Base-by-base conservation (phyloP, 2,888 invertebrate species). In the Idaea straminata region DNA sequence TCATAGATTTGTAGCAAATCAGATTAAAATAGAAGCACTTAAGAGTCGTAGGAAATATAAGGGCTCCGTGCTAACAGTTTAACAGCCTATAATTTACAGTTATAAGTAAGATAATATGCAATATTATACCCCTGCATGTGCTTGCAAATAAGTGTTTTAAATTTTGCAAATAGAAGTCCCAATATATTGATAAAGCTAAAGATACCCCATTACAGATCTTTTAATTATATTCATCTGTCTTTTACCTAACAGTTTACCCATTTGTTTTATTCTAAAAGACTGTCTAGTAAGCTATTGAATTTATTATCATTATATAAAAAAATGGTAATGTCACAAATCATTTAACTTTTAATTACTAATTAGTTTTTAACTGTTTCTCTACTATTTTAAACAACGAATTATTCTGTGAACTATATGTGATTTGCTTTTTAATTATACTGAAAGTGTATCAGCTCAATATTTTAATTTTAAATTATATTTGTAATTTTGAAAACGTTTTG, bases 201-300 rank as follows among this genome's bases (percentile, higher is more conserved):
- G 25, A 5, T 36, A 36, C 36, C 10, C 6, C 36, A 10, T 10
- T 10, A 1, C 10, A 36, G 36, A 36, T 7, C 0, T 36, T 36
- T 36, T 5, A 36, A 36, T 36, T 10, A 36, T 5, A 36, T 36
- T 36, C 36, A 10, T 36, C 36, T 36, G 6, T 36, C 36, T 36
- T 58, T 74, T 78, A 84, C 81, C 83, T 83, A 77, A 77, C 81
- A 36, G 1, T 81, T 77, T 81, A 79, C 80, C 75, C 78, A 85
- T 85, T 84, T 83, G 10, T 10, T 5, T 85, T 86, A 83, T 84
- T 88, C 85, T 88, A 89, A 89, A 92, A 92, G 92, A 92, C 92
- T 92, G 92, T 90, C 90, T 91, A 91, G 87, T 87, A 91, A 90
- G 91, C 87, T 88, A 89, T 85, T 86, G 83, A 88, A 88, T 86